Evolutionary conservation across 2,797 vertebrate genomes (phyloP).

Genomic region (Phrynocephalus guinanensis): DNA sequence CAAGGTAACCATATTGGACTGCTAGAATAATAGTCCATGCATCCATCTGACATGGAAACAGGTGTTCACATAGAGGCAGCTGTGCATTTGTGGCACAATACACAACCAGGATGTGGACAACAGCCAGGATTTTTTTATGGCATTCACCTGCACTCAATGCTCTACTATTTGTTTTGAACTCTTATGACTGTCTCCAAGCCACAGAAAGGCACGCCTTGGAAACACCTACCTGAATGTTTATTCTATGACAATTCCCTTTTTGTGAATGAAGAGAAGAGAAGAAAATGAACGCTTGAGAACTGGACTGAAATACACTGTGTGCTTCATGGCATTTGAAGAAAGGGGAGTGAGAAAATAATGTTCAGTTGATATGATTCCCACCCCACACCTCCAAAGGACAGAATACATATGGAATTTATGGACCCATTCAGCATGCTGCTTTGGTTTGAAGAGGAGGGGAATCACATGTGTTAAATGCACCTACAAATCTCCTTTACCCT

Average conservation of each 20-base stretch:
- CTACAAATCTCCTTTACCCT: constrained; percentile 82
- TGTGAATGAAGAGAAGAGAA: background rate
- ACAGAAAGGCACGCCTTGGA: background rate
- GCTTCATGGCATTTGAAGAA: constrained; percentile 46
- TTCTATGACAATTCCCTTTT: background rate
- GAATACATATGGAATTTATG: constrained; percentile 74
- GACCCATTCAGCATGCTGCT: constrained; percentile 69
- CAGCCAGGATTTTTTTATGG: background rate
- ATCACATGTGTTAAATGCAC: constrained; percentile 76
- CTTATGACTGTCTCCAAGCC: background rate
- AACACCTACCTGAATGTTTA: constrained; percentile 8
- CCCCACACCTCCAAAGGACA: constrained; percentile 63
- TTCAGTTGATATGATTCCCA: constrained; percentile 36
- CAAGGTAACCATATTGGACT: background rate
- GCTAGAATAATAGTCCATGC: background rate
- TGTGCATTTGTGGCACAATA: background rate
- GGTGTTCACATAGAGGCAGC: background rate
- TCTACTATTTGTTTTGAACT: background rate
- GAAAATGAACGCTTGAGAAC: constrained; percentile 38
- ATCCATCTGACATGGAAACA: background rate
- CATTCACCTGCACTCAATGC: background rate
- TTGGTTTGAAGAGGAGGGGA: constrained; percentile 74
- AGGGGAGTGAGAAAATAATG: background rate
- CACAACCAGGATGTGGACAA: background rate
- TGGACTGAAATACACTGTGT: constrained; percentile 32